Conservation (phyloP, 2,888 invertebrate species). For the Conus canariensis region DNA sequence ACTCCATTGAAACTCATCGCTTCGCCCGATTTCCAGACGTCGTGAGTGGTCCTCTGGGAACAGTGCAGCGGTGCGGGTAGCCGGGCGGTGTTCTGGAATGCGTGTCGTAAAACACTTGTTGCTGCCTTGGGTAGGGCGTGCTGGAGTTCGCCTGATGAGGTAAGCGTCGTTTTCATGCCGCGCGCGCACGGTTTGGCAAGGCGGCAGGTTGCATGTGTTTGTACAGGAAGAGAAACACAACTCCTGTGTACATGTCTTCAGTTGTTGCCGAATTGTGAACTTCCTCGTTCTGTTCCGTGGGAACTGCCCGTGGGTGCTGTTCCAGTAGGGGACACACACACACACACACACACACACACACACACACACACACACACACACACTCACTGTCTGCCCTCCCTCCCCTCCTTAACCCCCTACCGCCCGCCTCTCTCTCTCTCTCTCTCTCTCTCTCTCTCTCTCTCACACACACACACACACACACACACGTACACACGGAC, state of each 20-base stretch:
- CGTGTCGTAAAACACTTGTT: slow-evolving; percentile 14
- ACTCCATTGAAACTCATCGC: slow-evolving; percentile 24
- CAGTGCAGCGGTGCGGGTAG: background rate
- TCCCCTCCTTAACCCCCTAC: no score
- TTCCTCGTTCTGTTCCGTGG: background rate
- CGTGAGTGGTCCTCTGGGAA: background rate
- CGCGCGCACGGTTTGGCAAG: background rate
- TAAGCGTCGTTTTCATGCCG: background rate
- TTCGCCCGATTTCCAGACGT: slow-evolving; percentile 11
- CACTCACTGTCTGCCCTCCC: no score
- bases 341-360: no score
- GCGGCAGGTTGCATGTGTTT: slow-evolving; percentile 1
- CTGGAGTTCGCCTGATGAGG: background rate
- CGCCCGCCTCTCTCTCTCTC: no score
- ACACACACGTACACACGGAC: no score
- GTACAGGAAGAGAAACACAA: background rate
- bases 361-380: no score
- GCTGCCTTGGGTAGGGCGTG: background rate
- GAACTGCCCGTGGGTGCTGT: background rate
- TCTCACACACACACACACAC: no score
- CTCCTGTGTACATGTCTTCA: background rate
- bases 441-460: no score
- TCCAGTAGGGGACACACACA: background rate
- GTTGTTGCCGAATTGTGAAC: background rate
- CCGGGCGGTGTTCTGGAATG: background rate